Percentiles rank a stretch among this genome's conserved stretches.
These are phyloP conservation scores for Drymodes brunneopygia DNA, from an alignment of 2,113 vertebrate genomes.

Conservation along the genomic window DNA sequence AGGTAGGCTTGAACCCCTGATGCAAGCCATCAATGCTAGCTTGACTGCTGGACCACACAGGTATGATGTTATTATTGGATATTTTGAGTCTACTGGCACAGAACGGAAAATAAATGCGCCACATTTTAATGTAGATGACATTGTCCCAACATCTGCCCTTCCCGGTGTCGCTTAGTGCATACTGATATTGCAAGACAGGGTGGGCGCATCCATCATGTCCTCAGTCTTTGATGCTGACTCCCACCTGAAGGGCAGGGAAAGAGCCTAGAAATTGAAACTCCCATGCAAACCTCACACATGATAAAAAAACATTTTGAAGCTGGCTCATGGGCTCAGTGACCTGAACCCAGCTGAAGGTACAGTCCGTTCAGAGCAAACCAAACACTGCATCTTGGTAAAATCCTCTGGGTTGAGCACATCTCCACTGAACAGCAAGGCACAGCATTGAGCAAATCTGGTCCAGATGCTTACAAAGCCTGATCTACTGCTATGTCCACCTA, in stretches of 20 bases:
- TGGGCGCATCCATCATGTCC: neutral
- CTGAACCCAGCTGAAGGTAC: neutral
- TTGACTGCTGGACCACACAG: neutral
- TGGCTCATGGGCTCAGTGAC: neutral
- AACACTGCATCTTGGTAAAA: neutral
- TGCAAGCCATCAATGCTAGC: neutral
- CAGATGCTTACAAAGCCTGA: neutral
- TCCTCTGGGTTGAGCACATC: neutral
- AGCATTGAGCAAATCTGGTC: rapidly evolving
- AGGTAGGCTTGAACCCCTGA: neutral
- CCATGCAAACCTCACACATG: rapidly evolving
- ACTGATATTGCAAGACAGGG: neutral
- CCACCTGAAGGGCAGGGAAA: neutral
- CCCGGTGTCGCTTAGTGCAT: no score
- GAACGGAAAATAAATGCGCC: neutral
- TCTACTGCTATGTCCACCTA: neutral
- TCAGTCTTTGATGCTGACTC: neutral
- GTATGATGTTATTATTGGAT: neutral
- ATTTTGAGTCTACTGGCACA: neutral
- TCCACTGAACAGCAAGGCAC: neutral
- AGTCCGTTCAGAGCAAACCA: neutral
- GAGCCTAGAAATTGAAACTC: neutral
- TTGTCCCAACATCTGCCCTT: neutral
- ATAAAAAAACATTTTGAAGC: neutral
- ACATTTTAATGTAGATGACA: rapidly evolving